Evolutionary conservation across 2,113 vertebrate species (phyloP), one percentile per base, ranked within the genome.

Genomic region (Cercocebus atys): DNA sequence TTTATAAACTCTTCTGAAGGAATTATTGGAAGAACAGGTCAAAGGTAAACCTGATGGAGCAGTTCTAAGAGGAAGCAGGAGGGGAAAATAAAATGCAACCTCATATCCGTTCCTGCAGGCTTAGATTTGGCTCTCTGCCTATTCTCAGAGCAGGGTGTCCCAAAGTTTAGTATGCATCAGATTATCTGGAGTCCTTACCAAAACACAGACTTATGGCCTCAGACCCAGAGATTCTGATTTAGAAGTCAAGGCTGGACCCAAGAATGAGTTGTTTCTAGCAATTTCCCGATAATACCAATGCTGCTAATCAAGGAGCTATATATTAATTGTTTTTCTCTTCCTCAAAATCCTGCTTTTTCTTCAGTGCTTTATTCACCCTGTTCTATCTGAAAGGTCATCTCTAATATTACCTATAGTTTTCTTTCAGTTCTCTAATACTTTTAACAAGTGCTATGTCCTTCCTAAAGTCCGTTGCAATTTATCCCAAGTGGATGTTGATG

Each of bases 251-350:
- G 9, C 0, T 30, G 16, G 27, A 16, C 38, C 9, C 18, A 43
- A 82, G 18, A 68, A 50, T 57, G 25, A 20, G 23, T 50, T 64
- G 9, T 12, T 86, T 81, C 40, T 50, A 72, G 40, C 40, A 50
- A 35, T 8, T 83, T 14, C 12, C 59, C 16, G 1, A 32, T 47
- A 38, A 75, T 27, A 30, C 2, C 35, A 17, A 78, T 32, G 8
- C 2, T n/a, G 5, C 13, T 57, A 27, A 17, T 50, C 17, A 13
- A n/a, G 32, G 27, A 14, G 20, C 2, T 38, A 40, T 0, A 22
- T 25, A 8, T 23, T 68, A 40, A 22, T 6, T n/a, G 18, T 47
- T 22, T 25, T 35, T 40, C 16, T 68, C n/a, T 20, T 6, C 38
- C 18, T 40, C 25, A 38, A 52, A 79, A 40, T 17, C 32, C 35